Evolutionary conservation across 1,140 invertebrate species (phyloP).

Genomic region (Bicyclus anynana): DNA sequence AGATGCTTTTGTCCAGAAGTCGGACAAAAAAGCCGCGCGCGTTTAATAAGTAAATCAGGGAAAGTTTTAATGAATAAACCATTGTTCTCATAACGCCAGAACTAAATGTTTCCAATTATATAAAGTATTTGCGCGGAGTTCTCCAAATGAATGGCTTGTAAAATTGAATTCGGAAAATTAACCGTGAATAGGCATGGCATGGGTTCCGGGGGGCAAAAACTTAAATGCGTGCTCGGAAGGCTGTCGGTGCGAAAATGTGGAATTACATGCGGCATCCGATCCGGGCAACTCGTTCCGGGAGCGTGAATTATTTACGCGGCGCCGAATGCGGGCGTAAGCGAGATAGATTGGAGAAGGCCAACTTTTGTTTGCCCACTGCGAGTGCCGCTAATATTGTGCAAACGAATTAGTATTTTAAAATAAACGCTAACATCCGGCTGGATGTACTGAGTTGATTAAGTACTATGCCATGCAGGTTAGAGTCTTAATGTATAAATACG

Average conservation of each 20-base stretch:
- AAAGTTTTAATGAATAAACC: slow-evolving; percentile 1
- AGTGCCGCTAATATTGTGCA: slow-evolving; percentile 8
- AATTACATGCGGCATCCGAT: slow-evolving; percentile 62
- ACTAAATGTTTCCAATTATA: slow-evolving; percentile 38
- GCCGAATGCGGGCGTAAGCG: slow-evolving; percentile 38
- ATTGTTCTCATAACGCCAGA: background rate
- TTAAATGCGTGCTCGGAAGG: slow-evolving; percentile 56
- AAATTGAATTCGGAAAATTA: slow-evolving; percentile 66
- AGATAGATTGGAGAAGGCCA: slow-evolving; percentile 43
- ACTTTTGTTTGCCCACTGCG: slow-evolving; percentile 41
- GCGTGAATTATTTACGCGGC: slow-evolving; percentile 59
- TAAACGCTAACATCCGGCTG: background rate
- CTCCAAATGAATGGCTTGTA: slow-evolving; percentile 48
- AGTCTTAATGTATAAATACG: no score
- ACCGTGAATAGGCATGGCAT: slow-evolving; percentile 51
- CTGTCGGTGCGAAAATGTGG: slow-evolving; percentile 56
- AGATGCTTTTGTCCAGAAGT: background rate
- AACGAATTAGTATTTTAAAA: slow-evolving; percentile 1
- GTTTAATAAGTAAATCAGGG: background rate
- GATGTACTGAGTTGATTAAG: no score
- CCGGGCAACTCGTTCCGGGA: slow-evolving; percentile 45
- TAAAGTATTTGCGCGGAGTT: slow-evolving; percentile 50
- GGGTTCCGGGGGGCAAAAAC: slow-evolving; percentile 52
- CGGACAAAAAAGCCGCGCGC: background rate
- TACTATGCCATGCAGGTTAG: no score